Evolutionary conservation across 53 echinoderm and acorn worm species (phyloP), one percentile per base, ranked within the genome.

Genomic region (Arbacia lixula): DNA sequence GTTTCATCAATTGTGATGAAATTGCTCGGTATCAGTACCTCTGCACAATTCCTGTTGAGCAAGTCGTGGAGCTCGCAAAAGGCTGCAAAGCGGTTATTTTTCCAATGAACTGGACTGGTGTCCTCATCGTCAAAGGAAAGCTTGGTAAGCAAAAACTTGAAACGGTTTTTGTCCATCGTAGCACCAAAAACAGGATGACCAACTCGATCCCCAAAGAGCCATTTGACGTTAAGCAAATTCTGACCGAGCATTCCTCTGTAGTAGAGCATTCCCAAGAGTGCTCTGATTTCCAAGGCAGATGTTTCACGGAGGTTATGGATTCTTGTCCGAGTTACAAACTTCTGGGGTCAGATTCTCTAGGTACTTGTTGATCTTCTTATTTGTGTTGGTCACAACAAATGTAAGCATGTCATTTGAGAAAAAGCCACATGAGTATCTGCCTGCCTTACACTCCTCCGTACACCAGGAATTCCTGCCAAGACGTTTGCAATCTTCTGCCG

Each of bases 1-100:
- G 80, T 61, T 42, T 79, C 80, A 61, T 79, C 62, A 12, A 79
- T 61, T 0, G 80, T 79, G 62, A 79, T 41, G 43, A 79, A 79
- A 17, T 79, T 62, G 27, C 19, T 41, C 5, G 62, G 42, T 25
- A 28, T 60, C 12, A 79, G 26, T 1, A 42, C 80, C 62, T 62
- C 5, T 11, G 43, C 61, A 29, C 60, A 79, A 5, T 61, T 79
- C 30, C 62, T 60, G 46, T 61, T 61, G 16, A 79, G 27, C 41
- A 41, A 12, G 28, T 79, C 62, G 33, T 79, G 60, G 42, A 79
- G 60, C 60, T 79, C 61, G 14, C 57, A 35, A 24, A 76, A 54
- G 2, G 57, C 76, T 34, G 76, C 80, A 40, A 79, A 79, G 14
- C 33, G 41, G 6, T 81, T 43, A 32, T 81, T 42, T 63, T 12